These are phyloP conservation scores for Hydraecia micacea DNA, from an alignment of 2,888 invertebrate species.

Conservation along the genomic window DNA sequence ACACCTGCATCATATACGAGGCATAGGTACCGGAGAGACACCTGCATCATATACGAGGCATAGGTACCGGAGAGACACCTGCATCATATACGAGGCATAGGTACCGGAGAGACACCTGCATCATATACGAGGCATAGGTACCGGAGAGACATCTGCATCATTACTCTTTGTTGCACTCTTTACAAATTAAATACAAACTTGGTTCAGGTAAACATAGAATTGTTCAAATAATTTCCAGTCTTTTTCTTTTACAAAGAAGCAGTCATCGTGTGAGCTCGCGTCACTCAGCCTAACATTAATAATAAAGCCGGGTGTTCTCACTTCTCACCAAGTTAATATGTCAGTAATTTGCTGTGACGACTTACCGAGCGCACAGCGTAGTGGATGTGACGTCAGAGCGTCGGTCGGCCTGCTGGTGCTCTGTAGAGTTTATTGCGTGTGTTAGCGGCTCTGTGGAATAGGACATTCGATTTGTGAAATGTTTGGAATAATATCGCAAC, in stretches of 20 bases:
- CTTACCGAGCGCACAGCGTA: slow-evolving; percentile 13
- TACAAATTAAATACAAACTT: background rate
- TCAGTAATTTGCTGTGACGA: slow-evolving; percentile 26
- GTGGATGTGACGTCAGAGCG: slow-evolving; percentile 1
- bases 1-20: no score
- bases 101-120: background rate
- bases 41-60: no score
- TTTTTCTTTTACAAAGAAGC: background rate
- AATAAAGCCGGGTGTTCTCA: slow-evolving; percentile 22
- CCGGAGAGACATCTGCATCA: background rate
- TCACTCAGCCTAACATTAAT: slow-evolving; percentile 7
- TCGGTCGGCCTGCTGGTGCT: background rate
- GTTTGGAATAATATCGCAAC: background rate
- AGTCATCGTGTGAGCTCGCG: no score
- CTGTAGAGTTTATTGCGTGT: background rate
- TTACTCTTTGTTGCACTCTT: background rate
- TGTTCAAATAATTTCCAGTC: background rate
- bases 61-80: background rate
- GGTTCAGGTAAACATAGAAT: background rate
- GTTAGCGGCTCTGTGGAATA: background rate
- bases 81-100: no score
- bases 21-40: background rate
- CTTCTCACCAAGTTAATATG: slow-evolving; percentile 31
- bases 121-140: no score
- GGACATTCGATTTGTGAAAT: background rate